These are phyloP conservation scores for Himalopsyche phryganea DNA, from an alignment of 1,140 invertebrate genomes.

Conservation along the genomic window DNA sequence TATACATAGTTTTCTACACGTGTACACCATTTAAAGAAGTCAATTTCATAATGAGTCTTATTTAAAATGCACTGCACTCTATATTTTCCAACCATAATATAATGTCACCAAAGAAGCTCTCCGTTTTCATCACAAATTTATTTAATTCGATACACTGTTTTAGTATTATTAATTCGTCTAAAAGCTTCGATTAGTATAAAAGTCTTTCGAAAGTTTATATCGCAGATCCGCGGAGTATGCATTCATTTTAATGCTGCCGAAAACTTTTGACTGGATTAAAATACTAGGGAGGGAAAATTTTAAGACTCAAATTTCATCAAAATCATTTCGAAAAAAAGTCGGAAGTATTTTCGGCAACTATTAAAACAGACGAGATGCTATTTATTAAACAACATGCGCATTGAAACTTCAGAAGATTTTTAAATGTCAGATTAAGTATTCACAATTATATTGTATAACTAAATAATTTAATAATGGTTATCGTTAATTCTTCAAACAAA, in stretches of 20 bases:
- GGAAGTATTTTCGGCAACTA: too few species aligned
- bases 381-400: too few species aligned
- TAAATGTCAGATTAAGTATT: too few species aligned
- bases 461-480: too few species aligned
- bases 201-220: not conserved
- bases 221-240: constrained; percentile 11
- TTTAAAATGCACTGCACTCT: constrained; percentile 23
- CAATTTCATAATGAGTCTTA: constrained; percentile 32
- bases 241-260: not conserved
- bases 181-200: not conserved
- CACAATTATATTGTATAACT: too few species aligned
- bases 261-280: not conserved
- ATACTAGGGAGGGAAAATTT: constrained; percentile 10
- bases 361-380: too few species aligned
- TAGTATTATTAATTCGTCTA: not conserved
- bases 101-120: not conserved
- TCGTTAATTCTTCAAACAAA: too few species aligned
- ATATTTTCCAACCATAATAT: constrained; percentile 1
- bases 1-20: constrained; percentile 22
- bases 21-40: constrained; percentile 26
- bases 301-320: not conserved
- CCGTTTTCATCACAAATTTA: not conserved
- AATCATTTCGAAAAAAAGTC: not conserved
- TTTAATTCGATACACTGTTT: not conserved
- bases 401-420: too few species aligned